phyloP scores from a whole-genome alignment of 2,888 invertebrate genomes.

The Ennomos quercinarius region DNA sequence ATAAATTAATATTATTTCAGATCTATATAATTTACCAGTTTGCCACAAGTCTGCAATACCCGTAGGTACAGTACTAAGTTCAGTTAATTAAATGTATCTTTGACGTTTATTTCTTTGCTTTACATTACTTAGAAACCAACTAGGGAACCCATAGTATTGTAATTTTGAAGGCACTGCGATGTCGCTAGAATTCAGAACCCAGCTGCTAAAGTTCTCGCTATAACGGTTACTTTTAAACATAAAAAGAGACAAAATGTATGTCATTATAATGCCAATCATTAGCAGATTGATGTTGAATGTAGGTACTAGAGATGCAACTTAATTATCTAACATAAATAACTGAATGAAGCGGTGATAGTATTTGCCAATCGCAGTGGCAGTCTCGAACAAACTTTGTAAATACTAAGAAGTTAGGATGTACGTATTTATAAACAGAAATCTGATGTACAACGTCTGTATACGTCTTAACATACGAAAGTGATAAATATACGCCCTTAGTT shows the following conservation, averaged over 20 bases:
- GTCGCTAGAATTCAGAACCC: conserved; percentile 1
- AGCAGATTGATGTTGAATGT: too few species aligned
- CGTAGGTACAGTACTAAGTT: conserved; percentile 28
- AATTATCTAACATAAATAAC: background rate
- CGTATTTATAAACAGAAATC: conserved; percentile 74
- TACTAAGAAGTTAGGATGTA: conserved; percentile 54
- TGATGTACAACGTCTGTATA: conserved; percentile 85
- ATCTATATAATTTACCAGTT: conserved; percentile 34
- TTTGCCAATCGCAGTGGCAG: conserved; percentile 28
- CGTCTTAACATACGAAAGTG: conserved; percentile 72
- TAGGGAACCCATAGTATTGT: conserved; percentile 21
- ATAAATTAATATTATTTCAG: too few species aligned
- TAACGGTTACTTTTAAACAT: too few species aligned
- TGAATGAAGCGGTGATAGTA: background rate
- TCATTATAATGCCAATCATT: too few species aligned
- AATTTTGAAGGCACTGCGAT: conserved; percentile 26
- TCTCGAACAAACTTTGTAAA: conserved; percentile 38
- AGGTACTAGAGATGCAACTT: too few species aligned
- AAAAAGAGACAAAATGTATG: too few species aligned
- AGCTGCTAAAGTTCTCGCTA: too few species aligned
- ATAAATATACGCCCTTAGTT: conserved; percentile 51
- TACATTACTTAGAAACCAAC: conserved; percentile 15
- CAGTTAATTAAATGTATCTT: conserved; percentile 32
- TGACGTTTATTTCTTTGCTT: conserved; percentile 27
- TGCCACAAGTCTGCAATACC: conserved; percentile 33